Percentiles rank a stretch among this genome's conserved stretches.
Evolutionary conservation across 1,140 invertebrate species (phyloP).

Genomic region (Rhopalosiphum maidis): DNA sequence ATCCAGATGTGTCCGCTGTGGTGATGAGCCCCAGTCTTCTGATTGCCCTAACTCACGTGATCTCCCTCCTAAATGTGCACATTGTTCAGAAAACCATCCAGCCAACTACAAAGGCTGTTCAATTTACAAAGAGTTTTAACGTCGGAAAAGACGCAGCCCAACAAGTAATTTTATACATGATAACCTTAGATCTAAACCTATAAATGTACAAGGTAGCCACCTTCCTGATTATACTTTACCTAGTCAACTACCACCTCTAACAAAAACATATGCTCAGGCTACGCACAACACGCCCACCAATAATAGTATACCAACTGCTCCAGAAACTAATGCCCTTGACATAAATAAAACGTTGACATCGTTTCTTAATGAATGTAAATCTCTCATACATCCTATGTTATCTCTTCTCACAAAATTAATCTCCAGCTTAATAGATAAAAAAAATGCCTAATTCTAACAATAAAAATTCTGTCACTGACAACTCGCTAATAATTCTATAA

Average conservation of each 20-base stretch:
- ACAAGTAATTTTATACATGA: neutral
- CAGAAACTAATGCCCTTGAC: too few species aligned
- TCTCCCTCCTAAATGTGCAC: constrained; percentile 61
- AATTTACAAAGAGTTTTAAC: constrained; percentile 60
- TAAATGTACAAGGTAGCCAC: neutral
- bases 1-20: constrained; percentile 63
- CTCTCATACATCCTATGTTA: too few species aligned
- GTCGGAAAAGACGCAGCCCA: neutral
- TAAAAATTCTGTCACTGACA: too few species aligned
- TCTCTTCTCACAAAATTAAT: too few species aligned
- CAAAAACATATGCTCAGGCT: too few species aligned
- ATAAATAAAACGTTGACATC: too few species aligned
- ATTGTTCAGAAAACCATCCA: constrained; percentile 62
- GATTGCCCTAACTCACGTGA: constrained; percentile 63
- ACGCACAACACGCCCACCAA: too few species aligned
- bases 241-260: neutral
- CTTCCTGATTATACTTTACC: neutral
- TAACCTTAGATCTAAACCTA: neutral
- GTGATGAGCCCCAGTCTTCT: constrained; percentile 61
- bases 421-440: too few species aligned
- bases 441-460: too few species aligned
- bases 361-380: too few species aligned
- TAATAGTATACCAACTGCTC: too few species aligned
- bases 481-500: too few species aligned
- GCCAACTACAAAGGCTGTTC: constrained; percentile 55